These are phyloP conservation scores for Melospiza melodia DNA, from an alignment of 2,113 vertebrate genomes.

Conservation along the genomic window DNA sequence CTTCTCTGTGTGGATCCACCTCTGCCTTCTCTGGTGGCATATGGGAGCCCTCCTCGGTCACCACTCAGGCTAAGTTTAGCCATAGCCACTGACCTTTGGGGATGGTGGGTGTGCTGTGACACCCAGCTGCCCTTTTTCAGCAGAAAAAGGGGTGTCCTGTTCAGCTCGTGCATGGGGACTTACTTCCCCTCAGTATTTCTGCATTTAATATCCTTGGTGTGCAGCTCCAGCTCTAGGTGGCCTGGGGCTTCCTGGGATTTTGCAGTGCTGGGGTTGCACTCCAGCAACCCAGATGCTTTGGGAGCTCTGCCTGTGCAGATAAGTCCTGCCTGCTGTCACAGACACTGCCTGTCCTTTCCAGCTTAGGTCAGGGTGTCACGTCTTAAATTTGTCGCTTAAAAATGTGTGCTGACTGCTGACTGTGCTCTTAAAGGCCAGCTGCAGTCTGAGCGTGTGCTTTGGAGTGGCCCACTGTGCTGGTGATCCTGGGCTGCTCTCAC, in stretches of 20 bases:
- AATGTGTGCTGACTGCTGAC: no score
- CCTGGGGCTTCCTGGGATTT: neutral
- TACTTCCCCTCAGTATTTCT: neutral
- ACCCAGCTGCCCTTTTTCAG: neutral
- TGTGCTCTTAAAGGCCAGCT: no score
- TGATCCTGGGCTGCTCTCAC: no score
- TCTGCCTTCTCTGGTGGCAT: neutral
- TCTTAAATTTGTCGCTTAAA: no score
- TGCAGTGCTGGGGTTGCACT: fast-evolving
- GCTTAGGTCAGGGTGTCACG: no score
- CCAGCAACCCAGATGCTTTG: neutral
- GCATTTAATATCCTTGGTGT: neutral
- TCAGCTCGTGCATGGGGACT: fast-evolving
- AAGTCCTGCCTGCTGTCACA: neutral
- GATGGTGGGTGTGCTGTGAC: neutral
- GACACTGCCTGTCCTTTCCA: neutral
- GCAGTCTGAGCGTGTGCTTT: no score
- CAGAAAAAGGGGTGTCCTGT: neutral
- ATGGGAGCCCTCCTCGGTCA: neutral
- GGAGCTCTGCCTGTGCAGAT: neutral
- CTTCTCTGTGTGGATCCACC: neutral
- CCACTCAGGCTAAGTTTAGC: neutral
- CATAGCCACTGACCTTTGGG: neutral
- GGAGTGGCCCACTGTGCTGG: no score
- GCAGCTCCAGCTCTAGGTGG: neutral